Base-by-base conservation (phyloP, 2,888 invertebrate genomes). In the Melolontha melolontha region DNA sequence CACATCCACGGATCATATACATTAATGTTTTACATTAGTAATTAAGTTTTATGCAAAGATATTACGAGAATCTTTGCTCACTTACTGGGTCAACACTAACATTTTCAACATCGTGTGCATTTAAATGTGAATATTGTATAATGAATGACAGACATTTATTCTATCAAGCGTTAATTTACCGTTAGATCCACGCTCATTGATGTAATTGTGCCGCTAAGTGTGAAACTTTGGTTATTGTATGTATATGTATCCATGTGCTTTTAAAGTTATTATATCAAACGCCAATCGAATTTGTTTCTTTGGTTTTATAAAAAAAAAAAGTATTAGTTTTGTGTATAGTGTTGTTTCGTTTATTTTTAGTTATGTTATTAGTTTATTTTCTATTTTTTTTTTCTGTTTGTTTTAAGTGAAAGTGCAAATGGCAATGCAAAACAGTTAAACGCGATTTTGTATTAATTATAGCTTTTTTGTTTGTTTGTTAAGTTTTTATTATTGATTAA, bases 241-340 rank as follows among this genome's bases (percentile, higher is more conserved):
- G 34, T 34, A 34, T 34, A 34, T 34, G 34, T 34, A 34, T 34
- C 34, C 34, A 34, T 34, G 34, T 34, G 34, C 34, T 12, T 55
- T 39, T 17, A 55, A 34, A 40, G 55, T 41, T 55, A n/a, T 55
- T 40, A 40, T 7, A 10, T 6, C 27, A 27, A 16, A 12, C 14
- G 59, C 63, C 57, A 68, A 12, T 51, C 71, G 76, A 75, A 78
- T 77, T 70, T 75, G 71, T 78, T 78, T 78, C 75, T 80, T 79
- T 77, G 79, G 80, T 81, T 80, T 80, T 80, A 80, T 81, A 77
- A 80, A 34, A 34, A 34, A 34, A 34, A 34, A 10, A 34, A 34
- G 34, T 34, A 34, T 55, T 16, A 40, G 55, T 40, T 55, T 55
- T 55, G 40, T 34, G 55, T 55, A 55, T 34, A 55, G 55, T 55